Percentiles rank a stretch among this genome's conserved stretches.
phyloP scores from a whole-genome alignment of 2,888 invertebrate genomes.

The Lordiphosa andalusiaca region DNA sequence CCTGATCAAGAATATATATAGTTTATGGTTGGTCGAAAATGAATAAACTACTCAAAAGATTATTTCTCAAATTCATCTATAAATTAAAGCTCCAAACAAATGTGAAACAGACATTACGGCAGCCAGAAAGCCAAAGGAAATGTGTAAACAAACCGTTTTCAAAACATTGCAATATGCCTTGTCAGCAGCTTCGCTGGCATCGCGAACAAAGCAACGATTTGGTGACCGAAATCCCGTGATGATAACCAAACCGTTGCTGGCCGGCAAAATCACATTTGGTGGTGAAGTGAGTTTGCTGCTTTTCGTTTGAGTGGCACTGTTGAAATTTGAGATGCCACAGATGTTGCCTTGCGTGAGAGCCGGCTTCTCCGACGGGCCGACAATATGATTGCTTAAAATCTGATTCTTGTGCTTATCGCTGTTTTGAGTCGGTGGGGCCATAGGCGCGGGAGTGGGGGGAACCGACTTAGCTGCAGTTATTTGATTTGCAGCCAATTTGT shows the following conservation, averaged over 20 bases:
- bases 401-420: no score
- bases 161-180: slow-evolving; percentile 20
- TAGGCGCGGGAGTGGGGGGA: no score
- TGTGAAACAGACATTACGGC: no score
- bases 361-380: neutral
- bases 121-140: neutral
- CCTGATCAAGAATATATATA: no score
- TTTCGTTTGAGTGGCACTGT: neutral
- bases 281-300: neutral
- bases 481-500: neutral
- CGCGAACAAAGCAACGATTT: slow-evolving; percentile 46
- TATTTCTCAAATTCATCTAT: no score
- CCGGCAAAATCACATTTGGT: slow-evolving; percentile 18
- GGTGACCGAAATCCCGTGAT: slow-evolving; percentile 31
- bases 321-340: neutral
- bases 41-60: no score
- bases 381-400: no score
- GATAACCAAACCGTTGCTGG: slow-evolving; percentile 25
- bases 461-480: neutral
- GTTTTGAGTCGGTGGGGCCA: no score
- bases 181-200: slow-evolving; percentile 29
- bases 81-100: no score
- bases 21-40: no score
- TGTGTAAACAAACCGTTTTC: slow-evolving; percentile 32
- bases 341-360: neutral